Evolutionary conservation across 2,888 invertebrate species (phyloP).

Genomic region (Cheilosia grossa): DNA sequence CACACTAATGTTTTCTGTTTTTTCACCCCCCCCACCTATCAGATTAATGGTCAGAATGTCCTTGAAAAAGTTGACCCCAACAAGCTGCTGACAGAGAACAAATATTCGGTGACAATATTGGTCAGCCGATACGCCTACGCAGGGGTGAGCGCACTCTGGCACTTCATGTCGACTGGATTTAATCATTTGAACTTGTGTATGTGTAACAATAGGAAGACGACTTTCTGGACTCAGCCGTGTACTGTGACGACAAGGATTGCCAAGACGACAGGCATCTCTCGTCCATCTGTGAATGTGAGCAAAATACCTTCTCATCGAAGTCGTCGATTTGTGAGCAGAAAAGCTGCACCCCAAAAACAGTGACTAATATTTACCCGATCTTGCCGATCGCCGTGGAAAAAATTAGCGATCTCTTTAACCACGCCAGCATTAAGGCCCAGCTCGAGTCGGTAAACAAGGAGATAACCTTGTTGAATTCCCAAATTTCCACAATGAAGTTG

Average conservation of each 20-base stretch:
- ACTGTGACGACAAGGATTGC: slow-evolving; percentile 78
- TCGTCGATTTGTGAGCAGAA: slow-evolving; percentile 70
- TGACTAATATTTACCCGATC: slow-evolving; percentile 17
- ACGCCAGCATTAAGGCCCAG: slow-evolving; percentile 78
- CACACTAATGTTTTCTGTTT: not conserved
- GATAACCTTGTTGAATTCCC: slow-evolving; percentile 84
- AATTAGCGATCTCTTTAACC: slow-evolving; percentile 76
- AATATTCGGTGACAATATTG: slow-evolving; percentile 84
- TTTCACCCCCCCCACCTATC: not conserved
- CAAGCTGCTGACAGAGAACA: slow-evolving; percentile 84
- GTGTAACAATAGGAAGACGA: slow-evolving; percentile 77
- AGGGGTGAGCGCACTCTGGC: slow-evolving; percentile 75
- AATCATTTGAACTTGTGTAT: not conserved
- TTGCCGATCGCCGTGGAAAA: slow-evolving; percentile 43
- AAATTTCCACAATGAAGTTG: slow-evolving; percentile 86
- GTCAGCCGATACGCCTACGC: slow-evolving; percentile 85
- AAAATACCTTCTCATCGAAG: slow-evolving; percentile 71
- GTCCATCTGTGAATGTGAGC: slow-evolving; percentile 71
- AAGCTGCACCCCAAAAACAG: slow-evolving; percentile 5
- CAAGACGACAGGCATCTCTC: slow-evolving; percentile 48
- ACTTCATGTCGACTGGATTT: not conserved
- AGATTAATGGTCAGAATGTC: slow-evolving; percentile 85
- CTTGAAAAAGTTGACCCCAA: slow-evolving; percentile 85
- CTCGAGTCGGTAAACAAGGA: slow-evolving; percentile 84
- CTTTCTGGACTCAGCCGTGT: slow-evolving; percentile 80